Conservation (phyloP, 2,797 vertebrate genomes). For the Crocidura indochinensis region DNA sequence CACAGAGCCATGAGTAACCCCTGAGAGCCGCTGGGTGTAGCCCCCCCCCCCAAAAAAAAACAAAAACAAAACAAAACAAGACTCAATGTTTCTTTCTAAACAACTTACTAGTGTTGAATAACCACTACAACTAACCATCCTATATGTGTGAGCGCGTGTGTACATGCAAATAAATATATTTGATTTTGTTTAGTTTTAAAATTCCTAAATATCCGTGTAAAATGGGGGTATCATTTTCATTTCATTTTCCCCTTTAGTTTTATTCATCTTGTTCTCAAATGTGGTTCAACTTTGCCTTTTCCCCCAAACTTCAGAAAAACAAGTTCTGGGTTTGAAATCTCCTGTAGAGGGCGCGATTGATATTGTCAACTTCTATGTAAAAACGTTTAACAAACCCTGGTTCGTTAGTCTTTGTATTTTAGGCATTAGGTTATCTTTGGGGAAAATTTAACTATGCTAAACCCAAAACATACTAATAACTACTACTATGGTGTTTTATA, state of each 20-base stretch:
- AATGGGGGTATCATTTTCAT: slow-evolving; percentile 10
- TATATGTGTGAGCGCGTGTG: background rate
- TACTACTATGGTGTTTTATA: slow-evolving; percentile 45
- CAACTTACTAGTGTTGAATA: background rate
- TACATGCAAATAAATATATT: background rate
- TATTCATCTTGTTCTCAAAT: background rate
- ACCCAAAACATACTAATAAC: slow-evolving; percentile 53
- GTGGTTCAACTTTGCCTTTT: background rate
- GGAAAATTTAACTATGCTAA: slow-evolving; percentile 66
- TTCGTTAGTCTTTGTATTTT: slow-evolving; percentile 57
- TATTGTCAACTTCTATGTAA: slow-evolving; percentile 75
- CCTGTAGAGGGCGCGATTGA: slow-evolving; percentile 89
- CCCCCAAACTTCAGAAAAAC: slow-evolving; percentile 5
- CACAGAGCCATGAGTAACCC: too few relatives aligned
- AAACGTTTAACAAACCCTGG: slow-evolving; percentile 14
- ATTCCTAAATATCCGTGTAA: slow-evolving; percentile 14
- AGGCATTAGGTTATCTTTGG: slow-evolving; percentile 68
- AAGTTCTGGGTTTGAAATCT: slow-evolving; percentile 55
- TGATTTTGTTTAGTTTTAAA: slow-evolving; percentile 16
- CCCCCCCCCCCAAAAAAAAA: too few relatives aligned
- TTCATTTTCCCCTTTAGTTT: slow-evolving; percentile 53
- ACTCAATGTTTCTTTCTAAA: slow-evolving; percentile 28
- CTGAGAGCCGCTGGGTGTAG: too few relatives aligned
- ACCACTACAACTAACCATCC: background rate
- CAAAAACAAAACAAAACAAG: background rate